Conservation (phyloP, 1,140 invertebrate species). For the Cotesia vestalis region DNA sequence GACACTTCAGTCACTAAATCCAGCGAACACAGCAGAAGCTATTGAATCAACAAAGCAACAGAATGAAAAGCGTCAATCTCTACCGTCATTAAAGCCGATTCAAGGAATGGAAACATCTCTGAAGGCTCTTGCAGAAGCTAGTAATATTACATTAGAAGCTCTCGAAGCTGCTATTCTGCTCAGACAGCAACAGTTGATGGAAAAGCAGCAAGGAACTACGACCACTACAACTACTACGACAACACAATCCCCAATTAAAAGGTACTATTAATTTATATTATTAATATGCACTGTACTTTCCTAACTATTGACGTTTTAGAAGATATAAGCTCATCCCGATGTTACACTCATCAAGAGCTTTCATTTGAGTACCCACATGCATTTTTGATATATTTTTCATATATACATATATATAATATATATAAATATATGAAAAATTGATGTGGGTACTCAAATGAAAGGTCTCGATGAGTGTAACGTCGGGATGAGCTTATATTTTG, state of each 20-base stretch:
- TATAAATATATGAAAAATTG: too few relatives aligned
- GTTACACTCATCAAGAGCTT: too few relatives aligned
- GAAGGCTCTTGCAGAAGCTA: slow-evolving; percentile 69
- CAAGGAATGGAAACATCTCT: slow-evolving; percentile 67
- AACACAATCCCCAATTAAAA: slow-evolving; percentile 50
- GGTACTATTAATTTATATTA: slow-evolving; percentile 33
- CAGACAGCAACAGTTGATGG: slow-evolving; percentile 74
- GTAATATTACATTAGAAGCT: slow-evolving; percentile 78
- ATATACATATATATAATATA: too few relatives aligned
- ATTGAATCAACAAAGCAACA: slow-evolving; percentile 46
- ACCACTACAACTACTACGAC: slow-evolving; percentile 62
- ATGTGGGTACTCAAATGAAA: too few relatives aligned
- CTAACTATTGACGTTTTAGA: too few relatives aligned
- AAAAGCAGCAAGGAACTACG: slow-evolving; percentile 65
- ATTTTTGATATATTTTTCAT: too few relatives aligned
- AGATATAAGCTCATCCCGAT: too few relatives aligned
- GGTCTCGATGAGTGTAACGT: too few relatives aligned
- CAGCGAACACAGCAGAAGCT: slow-evolving; percentile 40
- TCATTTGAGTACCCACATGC: too few relatives aligned
- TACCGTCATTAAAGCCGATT: slow-evolving; percentile 57
- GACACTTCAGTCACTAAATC: slow-evolving; percentile 54
- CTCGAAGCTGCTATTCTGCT: slow-evolving; percentile 76
- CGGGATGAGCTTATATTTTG: too few relatives aligned
- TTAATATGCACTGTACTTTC: neutral
- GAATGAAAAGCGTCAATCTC: slow-evolving; percentile 50